Conservation (phyloP, 2,797 vertebrate species). For the Hafferia zeledoni region DNA sequence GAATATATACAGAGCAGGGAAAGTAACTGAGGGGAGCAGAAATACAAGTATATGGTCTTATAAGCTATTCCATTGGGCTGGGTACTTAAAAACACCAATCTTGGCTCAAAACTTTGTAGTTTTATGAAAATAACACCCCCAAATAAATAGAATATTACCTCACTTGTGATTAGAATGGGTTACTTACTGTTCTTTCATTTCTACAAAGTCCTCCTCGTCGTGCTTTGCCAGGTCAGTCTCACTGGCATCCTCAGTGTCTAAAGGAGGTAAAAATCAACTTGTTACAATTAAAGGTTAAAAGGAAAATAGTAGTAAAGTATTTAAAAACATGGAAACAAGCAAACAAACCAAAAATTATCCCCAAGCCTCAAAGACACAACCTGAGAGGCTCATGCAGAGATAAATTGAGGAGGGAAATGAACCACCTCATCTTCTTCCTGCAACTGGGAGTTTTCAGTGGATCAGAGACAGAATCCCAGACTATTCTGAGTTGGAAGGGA, state of each 20-base stretch:
- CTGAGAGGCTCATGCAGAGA: background rate
- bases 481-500: too few species aligned
- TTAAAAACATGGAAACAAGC: background rate
- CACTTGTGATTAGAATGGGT: background rate
- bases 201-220: conserved; percentile 95
- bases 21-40: background rate
- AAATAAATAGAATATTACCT: background rate
- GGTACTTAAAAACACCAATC: background rate
- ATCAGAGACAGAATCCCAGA: too few species aligned
- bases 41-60: background rate
- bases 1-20: background rate
- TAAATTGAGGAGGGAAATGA: background rate
- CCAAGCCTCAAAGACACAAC: background rate
- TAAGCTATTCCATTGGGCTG: background rate
- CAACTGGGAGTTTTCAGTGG: background rate
- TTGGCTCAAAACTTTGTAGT: background rate
- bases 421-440: background rate
- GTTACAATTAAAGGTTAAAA: background rate
- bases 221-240: conserved; percentile 98
- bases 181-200: conserved; percentile 99
- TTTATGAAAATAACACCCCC: background rate
- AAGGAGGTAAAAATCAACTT: background rate
- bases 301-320: background rate
- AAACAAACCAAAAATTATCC: background rate
- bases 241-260: conserved; percentile 98